Base-by-base conservation (phyloP, 2,797 vertebrate species). In the Poecilia gillii region DNA sequence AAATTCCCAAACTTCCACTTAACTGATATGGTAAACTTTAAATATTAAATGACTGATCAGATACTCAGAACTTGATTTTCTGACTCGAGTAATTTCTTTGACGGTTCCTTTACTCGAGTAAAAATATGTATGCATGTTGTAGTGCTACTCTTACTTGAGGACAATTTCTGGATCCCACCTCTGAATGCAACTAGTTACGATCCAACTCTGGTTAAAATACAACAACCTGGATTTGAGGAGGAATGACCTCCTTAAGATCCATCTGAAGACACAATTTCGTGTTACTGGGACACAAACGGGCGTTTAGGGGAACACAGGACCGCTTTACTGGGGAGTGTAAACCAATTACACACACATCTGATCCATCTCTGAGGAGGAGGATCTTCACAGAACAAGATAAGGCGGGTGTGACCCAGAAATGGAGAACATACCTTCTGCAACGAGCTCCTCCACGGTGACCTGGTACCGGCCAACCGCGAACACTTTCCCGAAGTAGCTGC, bases 391-490 rank as follows among this genome's bases (percentile, higher is more conserved):
- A 62, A 16, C 9, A 9, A 49, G 20, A 33, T 28, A 64, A 13
- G 71, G 41, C 75, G 79, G 87, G 84, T 84, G 90, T 87, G 89
- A 88, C 88, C 81, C 76, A 41, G 73, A 73, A 45, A 76, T 36
- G 6, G 4, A 7, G n/a, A 41, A 90, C 90, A 7, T 96, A 98
- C 97, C 97, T 95, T 98, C 97, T 1, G 97, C 97, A 4, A 98
- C 91, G 1, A 97, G 95, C 93, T 98, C 97, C 77, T 98, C 97
- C 94, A 97, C 97, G 6, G 97, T 98, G 89, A 98, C 97, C 83
- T 98, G 97, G 89, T 96, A 96, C 43, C 97, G 96, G 41, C 97
- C 97, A 25, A 98, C 95, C 0, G 94, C 92, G 76, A 98, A 97
- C 92, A 97, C 96, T 79, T 96, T 96, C 75, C 97, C 97, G 31